Conservation (phyloP, 2,797 vertebrate genomes). For the Anniella stebbinsi region DNA sequence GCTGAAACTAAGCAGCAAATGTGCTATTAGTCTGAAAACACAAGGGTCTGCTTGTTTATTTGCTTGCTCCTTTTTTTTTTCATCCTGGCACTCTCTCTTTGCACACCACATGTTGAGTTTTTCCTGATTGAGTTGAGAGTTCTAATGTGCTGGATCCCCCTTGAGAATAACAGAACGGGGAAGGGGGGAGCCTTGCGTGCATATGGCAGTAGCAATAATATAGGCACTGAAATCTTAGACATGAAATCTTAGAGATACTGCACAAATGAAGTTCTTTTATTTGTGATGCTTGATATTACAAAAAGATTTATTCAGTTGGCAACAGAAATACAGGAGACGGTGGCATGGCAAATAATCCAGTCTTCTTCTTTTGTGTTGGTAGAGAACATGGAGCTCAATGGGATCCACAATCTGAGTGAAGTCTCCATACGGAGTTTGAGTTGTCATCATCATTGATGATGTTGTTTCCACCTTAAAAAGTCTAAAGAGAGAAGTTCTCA, state of each 20-base stretch:
- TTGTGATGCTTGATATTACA: constrained; percentile 46
- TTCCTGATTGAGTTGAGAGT: constrained; percentile 74
- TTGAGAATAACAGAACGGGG: constrained; percentile 49
- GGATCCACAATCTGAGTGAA: constrained; percentile 11
- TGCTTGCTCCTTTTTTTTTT: constrained; percentile 63
- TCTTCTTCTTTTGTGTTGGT: background rate
- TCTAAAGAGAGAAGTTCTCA: background rate
- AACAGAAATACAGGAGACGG: background rate
- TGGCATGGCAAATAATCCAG: background rate
- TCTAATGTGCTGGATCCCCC: constrained; percentile 62
- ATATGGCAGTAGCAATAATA: constrained; percentile 62
- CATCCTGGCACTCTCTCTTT: constrained; percentile 54
- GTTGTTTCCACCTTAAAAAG: constrained; percentile 25
- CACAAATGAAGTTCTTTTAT: constrained; percentile 64
- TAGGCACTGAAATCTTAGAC: constrained; percentile 61
- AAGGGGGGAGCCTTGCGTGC: constrained; percentile 60
- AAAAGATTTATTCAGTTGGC: constrained; percentile 47
- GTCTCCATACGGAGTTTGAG: background rate
- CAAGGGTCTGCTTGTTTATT: constrained; percentile 70
- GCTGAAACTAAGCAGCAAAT: constrained; percentile 57
- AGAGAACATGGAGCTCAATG: background rate
- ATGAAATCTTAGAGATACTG: constrained; percentile 64
- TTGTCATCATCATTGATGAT: background rate
- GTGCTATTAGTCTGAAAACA: constrained; percentile 66
- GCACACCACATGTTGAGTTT: constrained; percentile 66